Evolutionary conservation across 2,113 vertebrate genomes (phyloP), one percentile per base, ranked within the genome.

Genomic region (Charina bottae): DNA sequence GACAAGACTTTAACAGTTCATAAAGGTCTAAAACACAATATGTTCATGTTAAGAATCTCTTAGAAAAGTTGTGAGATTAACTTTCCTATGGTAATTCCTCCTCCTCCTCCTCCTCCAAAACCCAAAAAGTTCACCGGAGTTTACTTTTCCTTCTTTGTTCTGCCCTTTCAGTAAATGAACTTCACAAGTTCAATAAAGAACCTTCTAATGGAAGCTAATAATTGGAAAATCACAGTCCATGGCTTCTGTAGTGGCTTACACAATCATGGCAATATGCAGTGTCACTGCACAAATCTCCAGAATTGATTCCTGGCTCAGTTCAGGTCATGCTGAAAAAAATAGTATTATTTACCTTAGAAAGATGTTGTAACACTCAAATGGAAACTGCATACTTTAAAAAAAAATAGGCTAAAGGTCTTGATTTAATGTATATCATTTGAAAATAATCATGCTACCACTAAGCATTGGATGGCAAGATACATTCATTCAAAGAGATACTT

Each of bases 231-330:
- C 13, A 17, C 15, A 83, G 19, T 59, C 28, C 37, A 19, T 83
- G 64, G 17, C 17, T 89, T 85, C 88, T 83, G 42, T 33, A 33
- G 90, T 92, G 93, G 89, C 49, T 62, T 56, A 62, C 92, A 59
- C 5, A 60, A 49, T 90, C 0, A 94, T 92, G 59, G 78, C 55
- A 89, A 95, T 93, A 60, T 95, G 89, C 87, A 89, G 92, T 92
- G 91, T 93, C 59, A 62, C 1, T 0, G 91, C n/a, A 68, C 93
- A 96, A 95, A 96, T 95, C 94, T 86, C 89, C 88, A 90, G 92
- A 93, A 94, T 87, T 92, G 94, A 96, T 97, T 95, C 94, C 93
- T 68, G 26, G 59, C 21, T 86, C 19, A 92, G 92, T 93, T 93
- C 90, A 87, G 89, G 92, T 87, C 93, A 94, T 87, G 72, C 87